Evolutionary conservation across 1,140 invertebrate species (phyloP).

Genomic region (Spodoptera litura): DNA sequence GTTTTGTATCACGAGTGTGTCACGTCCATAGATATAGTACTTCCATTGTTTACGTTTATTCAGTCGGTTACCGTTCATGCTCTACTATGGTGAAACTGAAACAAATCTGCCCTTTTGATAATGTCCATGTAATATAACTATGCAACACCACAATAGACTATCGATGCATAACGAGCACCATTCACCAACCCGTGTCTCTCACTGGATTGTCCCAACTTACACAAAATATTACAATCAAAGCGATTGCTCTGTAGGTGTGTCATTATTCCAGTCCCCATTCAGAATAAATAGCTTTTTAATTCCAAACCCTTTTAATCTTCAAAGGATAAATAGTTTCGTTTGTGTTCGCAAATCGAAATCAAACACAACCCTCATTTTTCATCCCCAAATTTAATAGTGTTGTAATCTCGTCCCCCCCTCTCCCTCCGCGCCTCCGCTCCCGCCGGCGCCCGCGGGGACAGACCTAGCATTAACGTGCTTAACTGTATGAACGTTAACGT

Average conservation of each 20-base stretch:
- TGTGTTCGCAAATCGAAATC: constrained; percentile 51
- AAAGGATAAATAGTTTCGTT: constrained; percentile 39
- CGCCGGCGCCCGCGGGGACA: constrained; percentile 16
- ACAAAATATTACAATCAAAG: constrained; percentile 12
- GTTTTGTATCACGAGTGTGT: constrained; percentile 15
- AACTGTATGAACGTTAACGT: constrained; percentile 9
- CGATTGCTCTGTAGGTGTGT: not conserved
- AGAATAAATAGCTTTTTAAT: constrained; percentile 32
- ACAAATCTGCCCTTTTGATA: too few relatives aligned
- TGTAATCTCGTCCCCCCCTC: constrained; percentile 61
- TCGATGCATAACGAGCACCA: constrained; percentile 31
- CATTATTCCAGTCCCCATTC: constrained; percentile 2
- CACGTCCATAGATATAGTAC: not conserved
- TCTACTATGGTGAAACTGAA: not conserved
- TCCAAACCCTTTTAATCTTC: constrained; percentile 35
- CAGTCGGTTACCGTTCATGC: not conserved
- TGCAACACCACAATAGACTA: constrained; percentile 1
- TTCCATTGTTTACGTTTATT: constrained; percentile 19
- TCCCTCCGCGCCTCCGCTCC: constrained; percentile 1
- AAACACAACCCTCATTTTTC: constrained; percentile 65
- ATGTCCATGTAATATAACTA: not conserved
- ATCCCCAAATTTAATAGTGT: constrained; percentile 63
- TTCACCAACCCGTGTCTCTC: constrained; percentile 27
- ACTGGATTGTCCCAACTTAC: constrained; percentile 13
- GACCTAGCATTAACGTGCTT: constrained; percentile 36